Evolutionary conservation across 2,888 invertebrate species (phyloP), one percentile per base, ranked within the genome.

Genomic region (Lumbricus terrestris): DNA sequence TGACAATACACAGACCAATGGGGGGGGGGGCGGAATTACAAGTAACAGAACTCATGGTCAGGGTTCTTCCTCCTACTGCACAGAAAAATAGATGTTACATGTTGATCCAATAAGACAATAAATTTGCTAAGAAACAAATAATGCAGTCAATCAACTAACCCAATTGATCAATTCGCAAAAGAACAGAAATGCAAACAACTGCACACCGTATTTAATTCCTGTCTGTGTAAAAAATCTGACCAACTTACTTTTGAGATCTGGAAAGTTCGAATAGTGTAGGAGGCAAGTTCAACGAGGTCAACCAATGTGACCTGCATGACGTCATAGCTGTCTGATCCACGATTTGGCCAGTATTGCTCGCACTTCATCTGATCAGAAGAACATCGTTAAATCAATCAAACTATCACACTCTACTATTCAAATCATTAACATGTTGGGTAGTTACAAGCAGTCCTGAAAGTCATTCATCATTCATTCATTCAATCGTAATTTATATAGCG

Each of bases 291-390:
- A 37, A 90, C 35, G 20, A 82, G 15, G 33, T 90, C 90, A n/a
- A 47, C 37, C 35, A 89, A 54, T 0, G 88, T 89, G 29, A 90
- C 90, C 16, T 82, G 47, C 29, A 90, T 88, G 54, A 42, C 82
- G 33, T 89, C 90, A 34, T 90, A 90, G 15, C 35, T 83, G 69
- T 90, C 89, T 54, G 42, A 89, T 42, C 90, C 89, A n/a, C 89
- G 89, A 54, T 90, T 89, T 34, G 90, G 90, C 90, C 90, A 90
- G 88, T 90, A 90, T 34, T 90, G 90, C n/a, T 90, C 89, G 54
- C 90, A 90, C 38, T 89, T 40, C 29, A 90, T n/a, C 90, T 90
- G 89, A 15, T 37, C 38, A 37, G 1, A 29, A 69, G 69, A 69
- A 69, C 23, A 54, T 29, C 23, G 54, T 54, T 54, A 54, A 54